Percentiles rank a stretch among this genome's conserved stretches.
Evolutionary conservation across 2,113 vertebrate genomes (phyloP).

Genomic region (Amphiprion percula): DNA sequence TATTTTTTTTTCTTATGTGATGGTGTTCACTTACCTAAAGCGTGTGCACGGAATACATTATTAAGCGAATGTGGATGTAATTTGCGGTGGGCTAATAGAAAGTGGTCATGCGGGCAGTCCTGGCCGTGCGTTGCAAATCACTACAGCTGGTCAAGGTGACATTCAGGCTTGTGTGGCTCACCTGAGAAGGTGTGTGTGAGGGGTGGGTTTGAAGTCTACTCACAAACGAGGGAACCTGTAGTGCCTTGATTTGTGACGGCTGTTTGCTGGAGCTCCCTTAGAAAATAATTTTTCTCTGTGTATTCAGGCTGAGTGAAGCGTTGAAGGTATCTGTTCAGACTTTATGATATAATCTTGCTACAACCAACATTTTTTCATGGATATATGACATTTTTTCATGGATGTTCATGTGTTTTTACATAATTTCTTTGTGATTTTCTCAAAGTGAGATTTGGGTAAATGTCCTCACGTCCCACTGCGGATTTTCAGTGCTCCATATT

Average conservation of each 20-base stretch:
- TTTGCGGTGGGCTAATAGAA: conserved; percentile 69
- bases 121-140: conserved; percentile 69
- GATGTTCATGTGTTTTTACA: conserved; percentile 1
- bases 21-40: background rate
- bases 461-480: background rate
- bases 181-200: conserved; percentile 53
- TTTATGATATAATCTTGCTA: background rate
- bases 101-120: conserved; percentile 57
- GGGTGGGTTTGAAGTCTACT: background rate
- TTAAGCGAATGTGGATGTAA: conserved; percentile 49
- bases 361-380: fast-evolving
- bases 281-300: background rate
- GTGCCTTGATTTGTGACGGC: background rate
- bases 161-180: conserved; percentile 44
- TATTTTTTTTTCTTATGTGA: background rate
- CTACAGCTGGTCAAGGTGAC: conserved; percentile 74
- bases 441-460: background rate
- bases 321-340: no score
- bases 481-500: conserved; percentile 14
- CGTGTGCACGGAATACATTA: conserved; percentile 52
- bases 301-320: background rate
- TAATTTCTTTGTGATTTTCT: conserved; percentile 1
- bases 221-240: conserved; percentile 9
- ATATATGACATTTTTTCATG: conserved; percentile 15
- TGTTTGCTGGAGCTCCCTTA: conserved; percentile 7